These are phyloP conservation scores for Phaetusa simplex DNA, from an alignment of 2,113 vertebrate genomes.

Conservation along the genomic window DNA sequence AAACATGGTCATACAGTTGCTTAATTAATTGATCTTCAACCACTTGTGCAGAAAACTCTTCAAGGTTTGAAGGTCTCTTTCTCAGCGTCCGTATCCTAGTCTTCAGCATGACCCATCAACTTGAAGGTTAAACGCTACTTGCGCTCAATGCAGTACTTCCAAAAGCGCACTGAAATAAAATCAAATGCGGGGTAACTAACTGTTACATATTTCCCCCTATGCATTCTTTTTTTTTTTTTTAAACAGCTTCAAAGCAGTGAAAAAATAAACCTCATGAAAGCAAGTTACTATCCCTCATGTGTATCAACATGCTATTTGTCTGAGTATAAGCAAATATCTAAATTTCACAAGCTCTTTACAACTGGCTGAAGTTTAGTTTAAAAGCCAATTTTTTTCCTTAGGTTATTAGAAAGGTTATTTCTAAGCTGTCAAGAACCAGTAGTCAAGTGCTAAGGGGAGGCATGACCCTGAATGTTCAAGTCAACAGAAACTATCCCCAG, in stretches of 20 bases:
- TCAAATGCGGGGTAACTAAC: not conserved
- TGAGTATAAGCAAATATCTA: not conserved
- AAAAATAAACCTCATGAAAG: not conserved
- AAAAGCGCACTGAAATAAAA: slow-evolving; percentile 12
- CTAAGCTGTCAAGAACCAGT: not conserved
- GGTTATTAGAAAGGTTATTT: not conserved
- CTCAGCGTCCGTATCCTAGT: not conserved
- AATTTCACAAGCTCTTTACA: not conserved
- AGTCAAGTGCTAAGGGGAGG: not conserved
- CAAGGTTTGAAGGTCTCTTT: not conserved
- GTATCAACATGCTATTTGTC: not conserved
- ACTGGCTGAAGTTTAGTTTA: not conserved
- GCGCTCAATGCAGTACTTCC: slow-evolving; percentile 40
- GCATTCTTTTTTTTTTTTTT: not conserved
- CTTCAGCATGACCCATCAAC: not conserved
- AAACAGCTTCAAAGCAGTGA: not conserved
- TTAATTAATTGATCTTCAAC: not conserved
- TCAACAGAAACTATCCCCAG: not conserved
- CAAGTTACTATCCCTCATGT: not conserved
- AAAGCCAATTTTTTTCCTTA: not conserved
- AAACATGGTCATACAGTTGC: not conserved
- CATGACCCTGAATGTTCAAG: not conserved
- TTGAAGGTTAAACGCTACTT: not conserved
- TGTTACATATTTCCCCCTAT: not conserved
- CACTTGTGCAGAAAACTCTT: not conserved